Conservation (phyloP, 2,888 invertebrate species). For the Stenolophus ochropezus region DNA sequence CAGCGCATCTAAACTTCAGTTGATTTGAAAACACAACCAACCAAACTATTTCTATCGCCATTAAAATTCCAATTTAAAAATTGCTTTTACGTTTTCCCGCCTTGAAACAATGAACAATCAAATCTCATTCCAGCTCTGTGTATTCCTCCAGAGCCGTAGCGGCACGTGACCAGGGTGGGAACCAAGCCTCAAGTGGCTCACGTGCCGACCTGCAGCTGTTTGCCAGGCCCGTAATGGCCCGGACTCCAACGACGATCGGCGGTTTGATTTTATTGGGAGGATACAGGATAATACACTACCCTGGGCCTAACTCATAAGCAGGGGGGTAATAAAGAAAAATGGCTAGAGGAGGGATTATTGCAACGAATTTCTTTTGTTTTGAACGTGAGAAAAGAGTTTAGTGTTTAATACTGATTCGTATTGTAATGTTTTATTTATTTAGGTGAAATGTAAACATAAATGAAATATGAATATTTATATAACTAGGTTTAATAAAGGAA, state of each 20-base stretch:
- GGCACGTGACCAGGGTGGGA: constrained; percentile 25
- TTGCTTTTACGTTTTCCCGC: not conserved
- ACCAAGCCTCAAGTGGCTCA: not conserved
- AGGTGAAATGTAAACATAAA: too few species aligned
- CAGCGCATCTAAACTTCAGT: not conserved
- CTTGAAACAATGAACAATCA: constrained; percentile 27
- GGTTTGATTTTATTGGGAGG: not conserved
- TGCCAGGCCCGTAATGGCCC: constrained; percentile 11
- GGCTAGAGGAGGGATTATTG: too few species aligned
- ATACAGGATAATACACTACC: not conserved
- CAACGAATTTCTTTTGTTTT: not conserved
- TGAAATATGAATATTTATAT: too few species aligned
- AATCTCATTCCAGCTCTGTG: constrained; percentile 9
- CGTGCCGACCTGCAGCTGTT: constrained; percentile 28
- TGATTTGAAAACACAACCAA: not conserved
- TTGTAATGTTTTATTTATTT: too few species aligned
- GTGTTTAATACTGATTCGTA: too few species aligned
- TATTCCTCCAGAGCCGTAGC: not conserved
- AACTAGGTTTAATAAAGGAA: too few species aligned
- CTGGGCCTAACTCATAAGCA: not conserved
- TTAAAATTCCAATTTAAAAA: constrained; percentile 6
- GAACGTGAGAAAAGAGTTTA: not conserved
- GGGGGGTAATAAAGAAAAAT: not conserved
- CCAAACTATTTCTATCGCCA: not conserved
- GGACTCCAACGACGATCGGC: not conserved